Evolutionary conservation across 2,113 vertebrate species (phyloP).

Genomic region (Ovis aries): ARS-UI_Ramb_v3.0 NC_056060.1:70330501-70331000

Average conservation of each 20-base stretch:
- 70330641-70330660: neutral
- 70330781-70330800: neutral
- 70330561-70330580: neutral
- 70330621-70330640: neutral
- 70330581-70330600: neutral
- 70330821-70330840: neutral
- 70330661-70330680: neutral
- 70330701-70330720: neutral
- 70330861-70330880: neutral
- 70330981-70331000: neutral
- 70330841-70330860: neutral
- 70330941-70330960: neutral
- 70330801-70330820: neutral
- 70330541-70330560: neutral
- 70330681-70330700: neutral
- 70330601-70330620: neutral
- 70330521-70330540: neutral
- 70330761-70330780: neutral
- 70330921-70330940: neutral
- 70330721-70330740: neutral
- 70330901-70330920: neutral
- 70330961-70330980: constrained; percentile 3
- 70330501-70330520: neutral
- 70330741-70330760: neutral
- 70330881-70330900: neutral